Evolutionary conservation across 2,888 invertebrate genomes (phyloP).

Genomic region (Lepidocyrtoides sp.): DNA sequence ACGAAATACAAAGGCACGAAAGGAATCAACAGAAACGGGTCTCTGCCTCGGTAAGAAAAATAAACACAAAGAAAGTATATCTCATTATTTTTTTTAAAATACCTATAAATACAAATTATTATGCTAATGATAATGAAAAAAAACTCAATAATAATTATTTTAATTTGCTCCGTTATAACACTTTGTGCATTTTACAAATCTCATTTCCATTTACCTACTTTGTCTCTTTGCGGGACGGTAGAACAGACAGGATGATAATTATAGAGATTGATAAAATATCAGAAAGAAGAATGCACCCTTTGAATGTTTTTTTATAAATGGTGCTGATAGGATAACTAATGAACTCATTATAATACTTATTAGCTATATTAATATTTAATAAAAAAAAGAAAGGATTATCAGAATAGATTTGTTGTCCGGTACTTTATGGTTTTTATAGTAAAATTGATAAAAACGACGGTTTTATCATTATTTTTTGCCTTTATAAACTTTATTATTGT

Average conservation of each 20-base stretch:
- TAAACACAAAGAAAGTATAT: no score
- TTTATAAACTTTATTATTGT: background rate
- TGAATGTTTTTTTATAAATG: background rate
- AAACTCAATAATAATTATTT: slow-evolving; percentile 12
- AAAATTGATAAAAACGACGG: background rate
- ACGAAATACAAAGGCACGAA: slow-evolving; percentile 67
- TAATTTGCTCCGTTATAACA: slow-evolving; percentile 33
- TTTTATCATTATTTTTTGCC: background rate
- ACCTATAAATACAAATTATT: no score
- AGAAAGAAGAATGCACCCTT: background rate
- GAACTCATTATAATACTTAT: slow-evolving; percentile 11
- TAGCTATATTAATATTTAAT: slow-evolving; percentile 31
- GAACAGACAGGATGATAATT: background rate
- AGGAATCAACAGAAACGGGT: slow-evolving; percentile 89
- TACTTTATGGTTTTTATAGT: background rate
- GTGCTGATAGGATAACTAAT: background rate
- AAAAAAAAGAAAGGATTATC: background rate
- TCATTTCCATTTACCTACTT: background rate
- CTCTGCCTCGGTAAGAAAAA: slow-evolving; percentile 84
- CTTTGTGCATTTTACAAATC: background rate
- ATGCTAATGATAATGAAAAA: background rate
- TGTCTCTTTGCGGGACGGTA: background rate
- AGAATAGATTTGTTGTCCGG: background rate
- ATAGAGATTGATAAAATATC: background rate
- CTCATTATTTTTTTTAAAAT: background rate